Evolutionary conservation across 2,888 invertebrate genomes (phyloP), one percentile per base, ranked within the genome.

Genomic region (Hartigia nigra): DNA sequence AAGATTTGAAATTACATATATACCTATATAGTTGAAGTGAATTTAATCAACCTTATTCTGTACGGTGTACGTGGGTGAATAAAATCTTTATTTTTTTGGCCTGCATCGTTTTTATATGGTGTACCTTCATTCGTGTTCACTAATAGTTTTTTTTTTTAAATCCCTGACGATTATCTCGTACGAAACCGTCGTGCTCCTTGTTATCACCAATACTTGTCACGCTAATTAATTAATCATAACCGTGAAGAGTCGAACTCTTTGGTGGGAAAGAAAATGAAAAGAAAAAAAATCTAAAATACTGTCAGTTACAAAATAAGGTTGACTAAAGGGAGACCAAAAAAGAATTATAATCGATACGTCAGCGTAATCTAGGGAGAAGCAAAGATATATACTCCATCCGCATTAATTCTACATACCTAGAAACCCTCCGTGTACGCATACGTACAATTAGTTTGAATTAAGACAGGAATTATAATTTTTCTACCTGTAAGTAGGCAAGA

Each of bases 11-110:
- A 35, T 37, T 31, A 82, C 77, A 79, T 77, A 81, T 77, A 78
- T 80, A 83, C 76, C 74, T 79, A 75, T 78, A 80, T 83, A 87
- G 84, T 86, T 85, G 82, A 86, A 86, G 80, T 86, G 85, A 85
- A 86, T 86, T 87, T 88, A 86, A 88, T 85, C 86, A 88, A 89
- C 83, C 86, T 88, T 87, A 89, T 89, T 89, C 88, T 90, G 89
- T 89, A 89, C 86, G 86, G 88, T 88, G 86, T 87, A 89, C 85
- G 86, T 88, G 89, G 82, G 84, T 87, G 84, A 89, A 90, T 90
- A 90, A 90, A 89, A 82, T 88, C 85, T 88, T 89, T 90, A 90
- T 90, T 89, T 88, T 70, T 89, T 89, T 88, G 87, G 87, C 87
- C 87, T 88, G 88, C 86, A 90, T 88, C 86, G 88, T 89, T 89